These are phyloP conservation scores for Aphelocoma californica DNA, from an alignment of 2,797 vertebrate species.

Conservation along the genomic window DNA sequence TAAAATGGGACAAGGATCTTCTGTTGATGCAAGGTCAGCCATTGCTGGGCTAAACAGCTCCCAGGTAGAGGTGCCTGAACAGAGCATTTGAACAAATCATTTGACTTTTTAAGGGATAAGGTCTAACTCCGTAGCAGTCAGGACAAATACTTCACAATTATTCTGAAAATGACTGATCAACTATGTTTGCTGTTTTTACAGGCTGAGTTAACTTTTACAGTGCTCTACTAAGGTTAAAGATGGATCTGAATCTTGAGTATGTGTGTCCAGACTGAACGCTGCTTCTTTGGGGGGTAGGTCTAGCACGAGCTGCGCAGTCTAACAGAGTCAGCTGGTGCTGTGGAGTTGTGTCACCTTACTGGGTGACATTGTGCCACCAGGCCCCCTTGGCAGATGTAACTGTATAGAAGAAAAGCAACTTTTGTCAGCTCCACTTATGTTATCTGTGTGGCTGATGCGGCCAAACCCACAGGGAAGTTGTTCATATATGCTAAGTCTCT, in stretches of 20 bases:
- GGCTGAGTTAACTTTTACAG: neutral
- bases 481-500: neutral
- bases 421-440: neutral
- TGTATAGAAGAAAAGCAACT: neutral
- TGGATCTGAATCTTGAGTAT: neutral
- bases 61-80: neutral
- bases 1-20: neutral
- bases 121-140: neutral
- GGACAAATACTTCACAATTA: neutral
- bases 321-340: neutral
- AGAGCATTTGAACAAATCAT: neutral
- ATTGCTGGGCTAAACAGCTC: neutral
- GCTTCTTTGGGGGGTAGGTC: neutral
- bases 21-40: neutral
- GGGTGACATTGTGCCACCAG: neutral
- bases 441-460: neutral
- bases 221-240: neutral
- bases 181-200: neutral
- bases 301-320: neutral
- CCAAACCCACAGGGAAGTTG: neutral
- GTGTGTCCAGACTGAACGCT: neutral
- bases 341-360: neutral
- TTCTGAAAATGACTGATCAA: neutral
- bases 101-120: neutral
- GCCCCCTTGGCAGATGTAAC: neutral